These are phyloP conservation scores for Brachionus paranguensis DNA, from an alignment of 1,140 invertebrate genomes.

Conservation along the genomic window DNA sequence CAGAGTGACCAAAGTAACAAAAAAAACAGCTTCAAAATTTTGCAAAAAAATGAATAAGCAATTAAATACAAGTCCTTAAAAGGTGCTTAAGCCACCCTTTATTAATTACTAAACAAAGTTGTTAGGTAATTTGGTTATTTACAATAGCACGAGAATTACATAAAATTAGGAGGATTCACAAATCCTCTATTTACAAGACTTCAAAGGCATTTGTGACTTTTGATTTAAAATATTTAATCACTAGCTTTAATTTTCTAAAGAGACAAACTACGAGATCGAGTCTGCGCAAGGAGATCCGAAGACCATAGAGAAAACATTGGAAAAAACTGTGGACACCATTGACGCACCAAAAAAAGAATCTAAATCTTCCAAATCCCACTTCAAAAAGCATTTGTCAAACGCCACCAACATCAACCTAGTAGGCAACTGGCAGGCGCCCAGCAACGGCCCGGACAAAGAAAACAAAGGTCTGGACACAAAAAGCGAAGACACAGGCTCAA, in stretches of 20 bases:
- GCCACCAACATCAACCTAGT: not conserved
- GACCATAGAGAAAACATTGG: no score
- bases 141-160: not conserved
- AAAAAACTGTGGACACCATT: not conserved
- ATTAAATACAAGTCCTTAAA: not conserved
- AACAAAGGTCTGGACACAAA: not conserved
- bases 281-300: no score
- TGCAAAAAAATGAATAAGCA: not conserved
- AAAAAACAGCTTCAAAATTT: not conserved
- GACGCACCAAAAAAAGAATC: not conserved
- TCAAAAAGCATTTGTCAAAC: not conserved
- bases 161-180: not conserved
- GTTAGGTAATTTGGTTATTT: not conserved
- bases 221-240: not conserved
- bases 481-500: not conserved
- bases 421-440: not conserved
- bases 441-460: conserved; percentile 22
- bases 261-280: not conserved
- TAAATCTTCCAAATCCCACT: not conserved
- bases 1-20: not conserved
- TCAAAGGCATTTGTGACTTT: not conserved
- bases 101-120: not conserved
- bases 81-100: not conserved
- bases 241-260: not conserved
- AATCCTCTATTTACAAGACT: not conserved